phyloP scores from a whole-genome alignment of 2,113 vertebrate genomes.

The Hyperopisus bebe region DNA sequence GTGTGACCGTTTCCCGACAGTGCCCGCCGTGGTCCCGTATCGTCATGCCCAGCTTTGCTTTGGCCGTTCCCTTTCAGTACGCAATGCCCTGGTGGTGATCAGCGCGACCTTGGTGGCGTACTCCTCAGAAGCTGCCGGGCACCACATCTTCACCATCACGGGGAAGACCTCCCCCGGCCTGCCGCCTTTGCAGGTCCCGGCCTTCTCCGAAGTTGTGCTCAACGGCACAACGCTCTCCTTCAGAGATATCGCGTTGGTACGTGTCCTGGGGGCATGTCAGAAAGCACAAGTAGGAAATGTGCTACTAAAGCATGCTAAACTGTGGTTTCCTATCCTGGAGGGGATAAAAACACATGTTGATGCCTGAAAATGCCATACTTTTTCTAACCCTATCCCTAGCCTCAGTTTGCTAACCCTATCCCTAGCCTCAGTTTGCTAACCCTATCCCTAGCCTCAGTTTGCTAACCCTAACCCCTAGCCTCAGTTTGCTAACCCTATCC shows the following conservation, averaged over 20 bases:
- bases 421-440: too few species aligned
- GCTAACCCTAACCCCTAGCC: too few species aligned
- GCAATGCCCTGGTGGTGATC: constrained; percentile 82
- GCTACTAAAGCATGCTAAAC: too few species aligned
- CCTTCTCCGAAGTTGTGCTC: constrained; percentile 60
- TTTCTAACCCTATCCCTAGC: too few species aligned
- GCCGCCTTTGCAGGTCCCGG: constrained; percentile 60
- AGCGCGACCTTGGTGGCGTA: constrained; percentile 74
- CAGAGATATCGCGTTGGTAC: constrained; percentile 67
- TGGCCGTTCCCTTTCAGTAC: constrained; percentile 53
- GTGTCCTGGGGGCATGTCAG: constrained; percentile 11
- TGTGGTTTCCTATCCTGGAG: too few species aligned
- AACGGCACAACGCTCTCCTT: constrained; percentile 74
- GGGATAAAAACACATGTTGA: too few species aligned
- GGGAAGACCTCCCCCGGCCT: constrained; percentile 73
- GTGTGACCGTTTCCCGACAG: neutral
- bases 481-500: too few species aligned
- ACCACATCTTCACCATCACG: constrained; percentile 71
- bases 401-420: too few species aligned
- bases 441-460: too few species aligned
- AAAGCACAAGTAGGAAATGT: neutral
- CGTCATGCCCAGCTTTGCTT: neutral
- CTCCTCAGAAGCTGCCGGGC: constrained; percentile 67
- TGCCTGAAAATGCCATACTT: too few species aligned
- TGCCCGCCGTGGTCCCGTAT: neutral